These are phyloP conservation scores for Phenganax stokvisi DNA, from an alignment of 92 coral and sea anemone species.

Conservation along the genomic window DNA sequence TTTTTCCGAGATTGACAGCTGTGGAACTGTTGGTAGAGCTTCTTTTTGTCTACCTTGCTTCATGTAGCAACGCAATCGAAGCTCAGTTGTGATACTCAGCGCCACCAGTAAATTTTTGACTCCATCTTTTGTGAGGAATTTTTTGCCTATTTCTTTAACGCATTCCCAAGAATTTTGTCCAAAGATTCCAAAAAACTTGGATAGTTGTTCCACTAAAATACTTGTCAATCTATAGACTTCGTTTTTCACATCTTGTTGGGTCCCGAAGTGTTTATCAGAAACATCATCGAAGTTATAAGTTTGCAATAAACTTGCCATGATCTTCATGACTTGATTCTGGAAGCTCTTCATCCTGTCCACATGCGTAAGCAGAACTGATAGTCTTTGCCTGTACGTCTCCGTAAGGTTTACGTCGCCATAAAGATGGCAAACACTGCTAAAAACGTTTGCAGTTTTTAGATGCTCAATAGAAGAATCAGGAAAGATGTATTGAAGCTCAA, in stretches of 20 bases:
- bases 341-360: slow-evolving; percentile 3
- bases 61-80: background rate
- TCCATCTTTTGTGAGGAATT: background rate
- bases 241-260: slow-evolving; percentile 30
- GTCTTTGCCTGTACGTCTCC: background rate
- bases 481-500: slow-evolving; percentile 1
- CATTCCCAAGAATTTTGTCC: background rate
- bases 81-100: background rate
- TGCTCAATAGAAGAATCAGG: slow-evolving; percentile 9
- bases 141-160: background rate
- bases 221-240: slow-evolving; percentile 29
- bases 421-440: slow-evolving; percentile 29
- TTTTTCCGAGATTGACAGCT: no score
- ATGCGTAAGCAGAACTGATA: slow-evolving; percentile 7
- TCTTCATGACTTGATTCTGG: slow-evolving; percentile 6
- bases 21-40: no score
- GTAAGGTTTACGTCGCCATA: slow-evolving; percentile 11
- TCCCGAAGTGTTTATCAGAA: background rate
- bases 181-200: slow-evolving; percentile 6
- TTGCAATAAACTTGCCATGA: background rate
- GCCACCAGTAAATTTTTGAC: slow-evolving; percentile 4
- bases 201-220: slow-evolving; percentile 1
- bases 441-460: slow-evolving; percentile 27
- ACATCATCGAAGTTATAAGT: background rate
- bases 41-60: no score